phyloP scores from a whole-genome alignment of 92 coral and sea anemone genomes.

The Epizoanthus rinbou region DNA sequence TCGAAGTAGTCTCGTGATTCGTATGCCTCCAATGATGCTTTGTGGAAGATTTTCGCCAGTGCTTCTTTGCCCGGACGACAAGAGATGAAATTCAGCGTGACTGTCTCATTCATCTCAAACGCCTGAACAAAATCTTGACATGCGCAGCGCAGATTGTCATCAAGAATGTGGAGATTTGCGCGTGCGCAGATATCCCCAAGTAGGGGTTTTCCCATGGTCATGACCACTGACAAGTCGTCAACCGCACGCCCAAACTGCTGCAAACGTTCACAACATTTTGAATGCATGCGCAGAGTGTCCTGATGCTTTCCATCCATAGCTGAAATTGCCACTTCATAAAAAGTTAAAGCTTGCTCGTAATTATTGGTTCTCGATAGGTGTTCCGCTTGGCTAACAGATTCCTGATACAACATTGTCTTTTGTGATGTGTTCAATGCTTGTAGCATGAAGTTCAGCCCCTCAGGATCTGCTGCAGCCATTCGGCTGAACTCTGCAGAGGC shows the following conservation, averaged over 20 bases:
- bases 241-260: conserved; percentile 71
- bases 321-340: conserved; percentile 65
- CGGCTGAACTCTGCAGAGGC: conserved; percentile 68
- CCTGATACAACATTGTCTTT: conserved; percentile 55
- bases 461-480: conserved; percentile 65
- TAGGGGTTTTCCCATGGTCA: conserved; percentile 63
- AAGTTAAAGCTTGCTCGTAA: conserved; percentile 69
- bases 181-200: conserved; percentile 86
- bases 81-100: conserved; percentile 72
- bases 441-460: conserved; percentile 65
- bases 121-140: conserved; percentile 77
- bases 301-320: conserved; percentile 67
- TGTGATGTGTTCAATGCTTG: conserved; percentile 71
- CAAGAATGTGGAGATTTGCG: conserved; percentile 75
- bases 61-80: conserved; percentile 76
- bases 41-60: conserved; percentile 52
- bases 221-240: conserved; percentile 81
- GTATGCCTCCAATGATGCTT: conserved; percentile 59
- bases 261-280: conserved; percentile 76
- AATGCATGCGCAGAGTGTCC: conserved; percentile 89
- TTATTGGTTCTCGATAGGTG: conserved; percentile 45
- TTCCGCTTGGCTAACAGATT: conserved; percentile 66
- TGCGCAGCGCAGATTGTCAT: conserved; percentile 67
- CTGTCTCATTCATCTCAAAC: conserved; percentile 75
- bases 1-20: conserved; percentile 61